A percentile compares a stretch with the other conserved stretches of the same genome.
Conservation (phyloP, 2,113 vertebrate species). For the Scomber japonicus region DNA sequence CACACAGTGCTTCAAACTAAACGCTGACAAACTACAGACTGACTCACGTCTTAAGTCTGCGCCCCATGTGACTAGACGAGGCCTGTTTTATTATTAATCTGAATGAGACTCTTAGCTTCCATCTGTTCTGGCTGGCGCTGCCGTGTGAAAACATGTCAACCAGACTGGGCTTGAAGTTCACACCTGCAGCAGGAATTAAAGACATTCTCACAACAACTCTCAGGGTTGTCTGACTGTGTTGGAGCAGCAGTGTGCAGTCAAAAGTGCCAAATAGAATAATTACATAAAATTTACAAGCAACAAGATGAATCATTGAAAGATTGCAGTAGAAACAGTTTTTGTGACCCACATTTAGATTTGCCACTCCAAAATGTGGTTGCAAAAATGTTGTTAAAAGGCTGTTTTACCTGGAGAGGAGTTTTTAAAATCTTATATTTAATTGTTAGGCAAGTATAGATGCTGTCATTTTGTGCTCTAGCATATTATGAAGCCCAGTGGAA, state of each 20-base stretch:
- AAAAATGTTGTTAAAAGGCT: not conserved
- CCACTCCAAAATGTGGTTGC: not conserved
- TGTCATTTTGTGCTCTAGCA: too few species aligned
- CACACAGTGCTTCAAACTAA: constrained; percentile 12
- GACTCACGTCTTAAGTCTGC: constrained; percentile 36
- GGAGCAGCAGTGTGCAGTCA: not conserved
- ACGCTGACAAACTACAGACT: constrained; percentile 34
- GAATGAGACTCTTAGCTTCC: constrained; percentile 1
- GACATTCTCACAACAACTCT: constrained; percentile 4
- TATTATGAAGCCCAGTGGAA: not conserved
- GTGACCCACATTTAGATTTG: not conserved
- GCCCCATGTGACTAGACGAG: constrained; percentile 43
- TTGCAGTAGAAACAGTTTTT: not conserved
- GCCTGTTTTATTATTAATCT: constrained; percentile 50
- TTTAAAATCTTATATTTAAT: not conserved
- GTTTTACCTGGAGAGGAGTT: not conserved
- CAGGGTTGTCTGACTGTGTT: not conserved
- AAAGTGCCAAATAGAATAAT: too few species aligned
- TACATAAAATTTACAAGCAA: too few species aligned
- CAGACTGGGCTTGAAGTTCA: constrained; percentile 51
- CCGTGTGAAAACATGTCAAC: constrained; percentile 53
- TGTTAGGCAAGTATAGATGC: too few species aligned
- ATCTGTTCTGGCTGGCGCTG: not conserved
- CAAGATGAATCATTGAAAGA: too few species aligned
- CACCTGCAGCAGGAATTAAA: constrained; percentile 55